These are phyloP conservation scores for Nymphalis c-album DNA, from an alignment of 2,888 invertebrate genomes.

Conservation along the genomic window DNA sequence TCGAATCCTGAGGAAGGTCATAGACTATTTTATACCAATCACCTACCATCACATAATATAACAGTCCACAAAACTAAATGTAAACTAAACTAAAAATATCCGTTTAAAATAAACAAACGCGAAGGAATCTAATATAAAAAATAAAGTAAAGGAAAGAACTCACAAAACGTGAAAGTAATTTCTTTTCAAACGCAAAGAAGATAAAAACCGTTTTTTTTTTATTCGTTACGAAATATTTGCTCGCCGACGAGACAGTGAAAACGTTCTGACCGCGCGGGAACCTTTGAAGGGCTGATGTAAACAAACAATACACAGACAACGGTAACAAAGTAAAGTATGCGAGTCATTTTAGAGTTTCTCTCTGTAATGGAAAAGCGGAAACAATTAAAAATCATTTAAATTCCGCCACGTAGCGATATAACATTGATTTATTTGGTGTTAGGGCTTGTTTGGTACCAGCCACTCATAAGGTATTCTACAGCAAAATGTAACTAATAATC, in stretches of 20 bases:
- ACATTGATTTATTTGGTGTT: too few species aligned
- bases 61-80: too few species aligned
- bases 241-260: conserved; percentile 8
- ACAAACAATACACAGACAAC: conserved; percentile 26
- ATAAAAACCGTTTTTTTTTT: conserved; percentile 2
- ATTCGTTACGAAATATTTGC: conserved; percentile 18
- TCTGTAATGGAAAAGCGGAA: not conserved
- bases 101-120: not conserved
- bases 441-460: too few species aligned
- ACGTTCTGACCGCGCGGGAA: conserved; percentile 18
- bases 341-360: conserved; percentile 22
- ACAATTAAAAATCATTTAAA: too few species aligned
- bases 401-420: too few species aligned
- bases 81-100: not conserved
- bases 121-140: not conserved
- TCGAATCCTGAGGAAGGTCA: too few species aligned
- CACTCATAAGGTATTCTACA: too few species aligned
- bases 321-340: conserved; percentile 33
- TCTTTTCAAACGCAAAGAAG: conserved; percentile 11
- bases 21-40: too few species aligned
- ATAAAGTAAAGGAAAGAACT: not conserved
- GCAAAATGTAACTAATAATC: too few species aligned
- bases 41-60: too few species aligned
- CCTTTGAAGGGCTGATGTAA: conserved; percentile 30
- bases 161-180: not conserved